phyloP scores from a whole-genome alignment of 2,797 vertebrate genomes.

The Micrastur ruficollis region DNA sequence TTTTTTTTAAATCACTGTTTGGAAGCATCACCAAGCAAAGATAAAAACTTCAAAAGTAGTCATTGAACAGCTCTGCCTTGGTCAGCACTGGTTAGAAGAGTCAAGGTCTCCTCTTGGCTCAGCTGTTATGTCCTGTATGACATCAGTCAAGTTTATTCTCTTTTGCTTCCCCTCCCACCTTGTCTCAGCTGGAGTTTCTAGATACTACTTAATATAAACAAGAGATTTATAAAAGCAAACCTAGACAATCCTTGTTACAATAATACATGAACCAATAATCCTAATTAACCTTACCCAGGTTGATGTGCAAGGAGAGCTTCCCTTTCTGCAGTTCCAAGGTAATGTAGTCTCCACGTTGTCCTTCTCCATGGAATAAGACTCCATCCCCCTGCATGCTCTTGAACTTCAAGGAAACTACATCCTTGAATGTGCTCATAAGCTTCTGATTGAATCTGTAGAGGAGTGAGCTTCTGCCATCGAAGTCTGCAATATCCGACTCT shows the following conservation, averaged over 20 bases:
- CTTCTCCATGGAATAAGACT: constrained; percentile 93
- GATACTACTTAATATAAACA: background rate
- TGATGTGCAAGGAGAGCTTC: constrained; percentile 87
- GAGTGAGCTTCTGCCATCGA: constrained; percentile 92
- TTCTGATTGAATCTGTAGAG: constrained; percentile 98
- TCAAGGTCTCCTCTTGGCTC: background rate
- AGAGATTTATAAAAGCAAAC: background rate
- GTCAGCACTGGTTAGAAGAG: background rate
- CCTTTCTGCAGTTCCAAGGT: constrained; percentile 92
- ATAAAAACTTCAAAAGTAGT: background rate
- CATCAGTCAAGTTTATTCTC: background rate
- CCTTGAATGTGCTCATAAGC: constrained; percentile 95
- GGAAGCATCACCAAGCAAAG: background rate
- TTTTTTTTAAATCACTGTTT: background rate
- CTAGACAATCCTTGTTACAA: background rate
- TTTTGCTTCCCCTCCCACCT: background rate
- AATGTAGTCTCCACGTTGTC: constrained; percentile 92
- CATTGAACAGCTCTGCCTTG: background rate
- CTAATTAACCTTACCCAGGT: constrained; percentile 79
- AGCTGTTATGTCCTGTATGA: background rate
- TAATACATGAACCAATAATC: background rate
- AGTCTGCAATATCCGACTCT: constrained; percentile 93
- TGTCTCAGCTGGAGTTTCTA: background rate
- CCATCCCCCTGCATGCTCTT: constrained; percentile 92
- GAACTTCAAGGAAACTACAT: constrained; percentile 93